A percentile compares a stretch with the other conserved stretches of the same genome.
phyloP scores from a whole-genome alignment of 2,888 invertebrate species.

The Clitarchus hookeri region DNA sequence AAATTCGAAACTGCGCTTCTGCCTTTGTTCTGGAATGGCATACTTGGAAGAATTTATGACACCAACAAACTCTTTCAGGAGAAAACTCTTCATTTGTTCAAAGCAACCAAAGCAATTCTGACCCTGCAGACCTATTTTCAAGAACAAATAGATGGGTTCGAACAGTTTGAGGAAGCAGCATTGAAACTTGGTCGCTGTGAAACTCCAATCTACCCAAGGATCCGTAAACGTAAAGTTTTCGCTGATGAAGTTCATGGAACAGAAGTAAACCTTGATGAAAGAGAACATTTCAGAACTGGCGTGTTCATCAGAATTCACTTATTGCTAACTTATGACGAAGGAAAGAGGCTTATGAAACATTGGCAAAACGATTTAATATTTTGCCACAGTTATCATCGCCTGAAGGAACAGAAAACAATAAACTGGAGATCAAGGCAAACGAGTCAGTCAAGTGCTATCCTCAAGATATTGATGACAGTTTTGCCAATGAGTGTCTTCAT shows the following conservation, averaged over 20 bases:
- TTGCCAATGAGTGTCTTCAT: too few species aligned
- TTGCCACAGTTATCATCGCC: neutral
- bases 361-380: neutral
- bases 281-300: too few species aligned
- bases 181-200: neutral
- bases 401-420: neutral
- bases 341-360: too few species aligned
- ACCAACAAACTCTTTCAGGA: too few species aligned
- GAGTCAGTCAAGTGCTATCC: neutral
- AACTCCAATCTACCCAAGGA: constrained; percentile 16
- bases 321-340: too few species aligned
- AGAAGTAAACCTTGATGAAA: neutral
- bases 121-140: too few species aligned
- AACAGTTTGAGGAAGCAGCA: constrained; percentile 9
- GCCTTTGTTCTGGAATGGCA: constrained; percentile 5
- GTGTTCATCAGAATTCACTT: too few species aligned
- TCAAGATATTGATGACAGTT: too few species aligned
- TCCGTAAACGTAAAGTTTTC: neutral
- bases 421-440: neutral
- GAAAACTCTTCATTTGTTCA: too few species aligned
- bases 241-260: neutral
- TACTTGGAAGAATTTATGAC: neutral
- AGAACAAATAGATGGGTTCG: neutral
- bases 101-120: too few species aligned
- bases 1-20: neutral